phyloP scores from a whole-genome alignment of 2,797 vertebrate species.

The Pelochelys cantorii region DNA sequence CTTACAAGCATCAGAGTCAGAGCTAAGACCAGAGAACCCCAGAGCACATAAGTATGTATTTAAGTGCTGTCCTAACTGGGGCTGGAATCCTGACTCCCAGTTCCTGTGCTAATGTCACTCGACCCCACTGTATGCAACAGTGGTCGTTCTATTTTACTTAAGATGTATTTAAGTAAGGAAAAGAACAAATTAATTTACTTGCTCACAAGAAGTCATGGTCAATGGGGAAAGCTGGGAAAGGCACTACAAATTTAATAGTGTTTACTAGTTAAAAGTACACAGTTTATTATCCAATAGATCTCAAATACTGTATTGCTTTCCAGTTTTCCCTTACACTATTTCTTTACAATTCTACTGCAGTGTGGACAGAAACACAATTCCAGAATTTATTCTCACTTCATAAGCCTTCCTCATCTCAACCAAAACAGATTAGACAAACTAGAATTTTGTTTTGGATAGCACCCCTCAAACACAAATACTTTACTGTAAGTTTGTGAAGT shows the following conservation, averaged over 20 bases:
- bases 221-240: not conserved
- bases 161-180: not conserved
- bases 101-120: not conserved
- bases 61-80: not conserved
- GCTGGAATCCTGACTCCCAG: not conserved
- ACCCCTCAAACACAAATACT: not conserved
- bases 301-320: not conserved
- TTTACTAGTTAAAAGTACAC: not conserved
- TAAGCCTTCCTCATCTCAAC: not conserved
- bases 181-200: not conserved
- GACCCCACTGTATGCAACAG: not conserved
- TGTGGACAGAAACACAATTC: not conserved
- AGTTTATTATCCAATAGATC: not conserved
- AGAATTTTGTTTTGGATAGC: not conserved
- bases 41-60: not conserved
- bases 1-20: not conserved
- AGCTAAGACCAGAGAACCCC: not conserved
- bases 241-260: not conserved
- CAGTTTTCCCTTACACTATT: not conserved
- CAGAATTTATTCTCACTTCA: not conserved
- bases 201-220: not conserved
- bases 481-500: not conserved
- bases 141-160: not conserved
- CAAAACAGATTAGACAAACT: not conserved
- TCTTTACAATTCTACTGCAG: not conserved